Evolutionary conservation across 2,888 invertebrate species (phyloP), one percentile per base, ranked within the genome.

Genomic region (Tetropium fuscum): DNA sequence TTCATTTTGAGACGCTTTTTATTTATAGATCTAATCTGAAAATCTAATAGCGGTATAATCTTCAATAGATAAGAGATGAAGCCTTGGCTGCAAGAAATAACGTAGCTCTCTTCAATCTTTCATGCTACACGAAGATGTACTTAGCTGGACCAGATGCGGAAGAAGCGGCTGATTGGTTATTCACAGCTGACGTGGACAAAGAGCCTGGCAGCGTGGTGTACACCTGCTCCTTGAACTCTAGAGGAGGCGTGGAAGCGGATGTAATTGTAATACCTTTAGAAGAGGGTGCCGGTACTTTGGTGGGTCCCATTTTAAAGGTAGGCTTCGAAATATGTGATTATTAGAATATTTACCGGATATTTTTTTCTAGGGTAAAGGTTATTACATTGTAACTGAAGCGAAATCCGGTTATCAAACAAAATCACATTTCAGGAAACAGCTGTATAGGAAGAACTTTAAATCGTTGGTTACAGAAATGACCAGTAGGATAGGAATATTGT

Each of bases 51-150:
- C n/a, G n/a, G n/a, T n/a, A n/a, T n/a, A n/a, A n/a, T n/a, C n/a
- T n/a, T n/a, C n/a, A n/a, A n/a, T 72, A 95, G 95, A 93, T 96
- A 53, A 89, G 89, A 1, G 84, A 87, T 60, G 96, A 96, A 83
- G 93, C 93, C 1, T 72, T 90, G 15, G 87, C 91, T 1, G 92
- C 94, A 68, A 85, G 96, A 47, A 90, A 90, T 67, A 88, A 86
- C 56, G 94, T 90, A 0, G 94, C 90, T 0, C 81, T 95, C 8
- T 95, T 96, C 80, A 89, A 97, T 78, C 87, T 95, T 85, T 94
- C 95, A 3, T 94, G 94, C 78, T 95, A 94, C 76, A 92, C 94
- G 34, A 96, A 97, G 83, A 89, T 92, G 82, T 94, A 92, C 81
- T 81, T 97, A 68, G 90, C 90, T 22, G 96, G 96, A 0, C 92